Percentiles rank a stretch among this genome's conserved stretches.
Evolutionary conservation across 1,140 invertebrate species (phyloP).

Genomic region (Chionoecetes opilio): DNA sequence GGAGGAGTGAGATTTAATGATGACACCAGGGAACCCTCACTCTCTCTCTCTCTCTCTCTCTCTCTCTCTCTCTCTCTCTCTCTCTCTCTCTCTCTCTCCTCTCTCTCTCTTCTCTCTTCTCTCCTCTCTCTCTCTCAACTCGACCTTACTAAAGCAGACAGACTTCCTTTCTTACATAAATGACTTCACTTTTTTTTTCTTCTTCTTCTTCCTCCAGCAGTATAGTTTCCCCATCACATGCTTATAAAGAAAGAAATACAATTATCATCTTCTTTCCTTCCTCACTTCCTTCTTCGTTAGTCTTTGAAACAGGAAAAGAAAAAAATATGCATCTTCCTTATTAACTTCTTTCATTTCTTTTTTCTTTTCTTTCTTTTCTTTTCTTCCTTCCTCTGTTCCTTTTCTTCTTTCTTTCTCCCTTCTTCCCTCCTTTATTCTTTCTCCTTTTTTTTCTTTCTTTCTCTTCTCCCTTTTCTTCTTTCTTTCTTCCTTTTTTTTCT

Average conservation of each 20-base stretch:
- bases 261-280: neutral
- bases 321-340: too few species aligned
- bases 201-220: neutral
- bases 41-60: slow-evolving; percentile 1
- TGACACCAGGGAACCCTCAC: neutral
- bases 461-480: too few species aligned
- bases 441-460: too few species aligned
- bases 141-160: neutral
- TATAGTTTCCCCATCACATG: too few species aligned
- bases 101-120: neutral
- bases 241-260: neutral
- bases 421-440: too few species aligned
- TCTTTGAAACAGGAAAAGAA: too few species aligned
- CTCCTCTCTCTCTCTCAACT: neutral
- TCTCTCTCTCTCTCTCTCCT: neutral
- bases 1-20: too few species aligned
- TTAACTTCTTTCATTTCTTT: too few species aligned
- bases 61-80: slow-evolving; percentile 11
- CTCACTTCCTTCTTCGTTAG: neutral
- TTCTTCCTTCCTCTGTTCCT: neutral
- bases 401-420: neutral
- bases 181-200: too few species aligned
- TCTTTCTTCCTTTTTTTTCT: too few species aligned
- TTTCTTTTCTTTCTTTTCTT: neutral
- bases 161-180: too few species aligned